These are phyloP conservation scores for Antitype chi DNA, from an alignment of 2,888 invertebrate species.

Conservation along the genomic window DNA sequence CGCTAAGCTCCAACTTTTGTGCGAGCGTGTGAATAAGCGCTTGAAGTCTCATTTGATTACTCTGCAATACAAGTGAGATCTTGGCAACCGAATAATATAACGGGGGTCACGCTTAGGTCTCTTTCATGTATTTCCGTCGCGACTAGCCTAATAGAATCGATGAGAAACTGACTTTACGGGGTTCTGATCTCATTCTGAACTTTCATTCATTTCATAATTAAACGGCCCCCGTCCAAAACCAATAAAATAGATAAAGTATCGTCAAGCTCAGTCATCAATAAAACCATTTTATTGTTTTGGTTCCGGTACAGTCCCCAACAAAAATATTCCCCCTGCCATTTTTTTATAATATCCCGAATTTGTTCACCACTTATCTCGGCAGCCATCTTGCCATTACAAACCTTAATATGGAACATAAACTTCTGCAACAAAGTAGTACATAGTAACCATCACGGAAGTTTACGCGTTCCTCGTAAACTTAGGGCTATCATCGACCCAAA, in stretches of 20 bases:
- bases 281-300: slow-evolving; percentile 42
- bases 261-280: slow-evolving; percentile 24
- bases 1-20: too few species aligned
- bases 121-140: slow-evolving; percentile 5
- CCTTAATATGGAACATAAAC: slow-evolving; percentile 66
- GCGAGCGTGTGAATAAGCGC: too few species aligned
- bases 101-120: neutral
- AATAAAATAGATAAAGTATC: slow-evolving; percentile 41
- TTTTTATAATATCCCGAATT: slow-evolving; percentile 42
- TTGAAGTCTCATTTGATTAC: too few species aligned
- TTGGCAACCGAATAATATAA: neutral
- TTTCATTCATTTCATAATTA: neutral
- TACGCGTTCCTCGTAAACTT: slow-evolving; percentile 81
- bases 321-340: slow-evolving; percentile 24
- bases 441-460: slow-evolving; percentile 73
- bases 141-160: neutral
- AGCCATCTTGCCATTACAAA: slow-evolving; percentile 51
- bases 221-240: neutral
- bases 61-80: neutral
- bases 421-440: slow-evolving; percentile 74
- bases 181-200: neutral
- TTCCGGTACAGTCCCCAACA: slow-evolving; percentile 24
- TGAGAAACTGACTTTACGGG: neutral
- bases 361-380: slow-evolving; percentile 44
- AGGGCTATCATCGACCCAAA: slow-evolving; percentile 81